Evolutionary conservation across 1,140 invertebrate genomes (phyloP), one percentile per base, ranked within the genome.

Genomic region (Bombus impatiens): DNA sequence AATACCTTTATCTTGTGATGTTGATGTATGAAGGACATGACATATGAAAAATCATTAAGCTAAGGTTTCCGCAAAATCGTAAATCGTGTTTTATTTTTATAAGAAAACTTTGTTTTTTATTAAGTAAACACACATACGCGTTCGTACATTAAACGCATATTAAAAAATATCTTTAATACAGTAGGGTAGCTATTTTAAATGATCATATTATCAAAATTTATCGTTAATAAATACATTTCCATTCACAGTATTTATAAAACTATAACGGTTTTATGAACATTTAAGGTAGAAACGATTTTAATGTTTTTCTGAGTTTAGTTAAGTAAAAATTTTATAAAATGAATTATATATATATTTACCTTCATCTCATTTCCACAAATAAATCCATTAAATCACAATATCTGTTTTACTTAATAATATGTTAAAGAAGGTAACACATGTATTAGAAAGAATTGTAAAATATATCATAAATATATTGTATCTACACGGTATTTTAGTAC

Each of bases 201-300:
- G 15, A 68, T 62, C 18, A 35, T 59, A 78, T 57, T 88, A 47
- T 40, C 59, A 71, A 87, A 40, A 71, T 37, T 57, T 84, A 65
- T 76, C 71, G 25, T 74, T 83, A 40, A 68, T 47, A 65, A 32
- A 71, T 85, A 89, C 82, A 89, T 92, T 93, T 93, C 89, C 87
- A 91, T 93, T 89, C 90, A 79, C 81, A 89, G 92, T 89, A 94
- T 94, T 94, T 94, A 86, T 85, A 90, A 65, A 82, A 87, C 89
- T 59, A 80, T 92, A 88, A 91, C 92, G 90, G 89, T 91, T 92
- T 93, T 90, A 88, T 85, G 78, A 89, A 88, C 86, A 90, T 91
- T 90, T 91, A 92, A 80, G 65, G 59, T 92, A 93, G 84, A 86
- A 92, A 78, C 67, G 71, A 89, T 88, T 89, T 88, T 86, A 89